These are phyloP conservation scores for Apantesis nais DNA, from an alignment of 2,888 invertebrate species.

Conservation along the genomic window DNA sequence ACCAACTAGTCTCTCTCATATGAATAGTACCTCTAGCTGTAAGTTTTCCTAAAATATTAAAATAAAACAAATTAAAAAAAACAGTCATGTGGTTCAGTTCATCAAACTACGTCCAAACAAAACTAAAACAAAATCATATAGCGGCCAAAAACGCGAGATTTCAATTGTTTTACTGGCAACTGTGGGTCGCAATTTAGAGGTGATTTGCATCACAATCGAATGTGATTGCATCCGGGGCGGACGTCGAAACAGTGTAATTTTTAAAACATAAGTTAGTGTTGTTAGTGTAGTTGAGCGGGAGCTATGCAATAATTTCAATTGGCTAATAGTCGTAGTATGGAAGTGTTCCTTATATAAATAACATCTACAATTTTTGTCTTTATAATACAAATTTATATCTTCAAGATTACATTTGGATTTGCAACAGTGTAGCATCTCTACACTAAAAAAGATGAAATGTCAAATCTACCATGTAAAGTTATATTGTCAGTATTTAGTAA, in stretches of 20 bases:
- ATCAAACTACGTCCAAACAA: not conserved
- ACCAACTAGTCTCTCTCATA: no score
- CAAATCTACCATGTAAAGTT: not conserved
- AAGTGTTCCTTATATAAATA: not conserved
- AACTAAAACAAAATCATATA: conserved; percentile 18
- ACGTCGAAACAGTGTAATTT: conserved; percentile 31
- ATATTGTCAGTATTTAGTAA: no score
- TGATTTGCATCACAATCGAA: conserved; percentile 75
- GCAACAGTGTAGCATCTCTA: not conserved
- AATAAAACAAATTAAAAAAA: no score
- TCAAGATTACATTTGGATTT: not conserved
- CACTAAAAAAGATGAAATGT: not conserved
- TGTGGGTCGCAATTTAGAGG: conserved; percentile 58
- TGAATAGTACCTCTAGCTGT: no score
- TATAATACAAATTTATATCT: not conserved
- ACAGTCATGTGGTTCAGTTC: not conserved
- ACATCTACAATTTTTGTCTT: not conserved
- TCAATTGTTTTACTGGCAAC: conserved; percentile 40
- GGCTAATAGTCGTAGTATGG: not conserved
- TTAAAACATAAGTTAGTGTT: conserved; percentile 27
- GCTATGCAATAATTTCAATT: not conserved
- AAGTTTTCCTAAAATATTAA: no score
- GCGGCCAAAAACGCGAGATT: conserved; percentile 22
- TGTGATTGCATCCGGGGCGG: conserved; percentile 62
- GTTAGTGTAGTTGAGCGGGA: conserved; percentile 6